Percentiles rank a stretch among this genome's conserved stretches.
Evolutionary conservation across 2,888 invertebrate species (phyloP).

Genomic region (Troilus luridus): DNA sequence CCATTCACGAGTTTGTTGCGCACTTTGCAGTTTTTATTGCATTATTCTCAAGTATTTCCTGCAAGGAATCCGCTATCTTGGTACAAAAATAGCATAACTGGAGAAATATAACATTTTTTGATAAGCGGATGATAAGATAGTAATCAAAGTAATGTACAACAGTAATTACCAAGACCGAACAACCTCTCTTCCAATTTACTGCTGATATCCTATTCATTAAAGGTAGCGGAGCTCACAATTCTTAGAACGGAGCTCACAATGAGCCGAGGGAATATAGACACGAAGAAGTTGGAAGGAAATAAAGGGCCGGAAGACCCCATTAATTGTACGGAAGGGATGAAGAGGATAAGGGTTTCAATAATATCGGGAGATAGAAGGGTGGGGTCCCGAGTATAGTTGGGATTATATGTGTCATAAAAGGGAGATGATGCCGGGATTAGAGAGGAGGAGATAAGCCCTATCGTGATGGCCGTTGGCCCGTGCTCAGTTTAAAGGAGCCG

Average conservation of each 20-base stretch:
- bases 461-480: constrained; percentile 19
- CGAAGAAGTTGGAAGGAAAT: neutral
- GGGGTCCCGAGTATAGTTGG: constrained; percentile 26
- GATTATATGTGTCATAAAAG: constrained; percentile 50
- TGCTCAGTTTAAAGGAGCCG: constrained; percentile 41
- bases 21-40: too few relatives aligned
- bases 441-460: constrained; percentile 38
- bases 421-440: constrained; percentile 45
- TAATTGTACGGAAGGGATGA: neutral
- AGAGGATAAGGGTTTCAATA: constrained; percentile 44
- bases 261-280: neutral
- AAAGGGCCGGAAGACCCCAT: neutral
- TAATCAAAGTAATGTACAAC: too few relatives aligned
- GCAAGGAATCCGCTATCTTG: too few relatives aligned
- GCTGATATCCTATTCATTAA: neutral
- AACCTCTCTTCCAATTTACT: neutral
- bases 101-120: too few relatives aligned
- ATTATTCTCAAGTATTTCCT: too few relatives aligned
- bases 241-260: neutral
- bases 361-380: constrained; percentile 33
- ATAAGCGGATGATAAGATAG: too few relatives aligned
- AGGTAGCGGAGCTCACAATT: neutral
- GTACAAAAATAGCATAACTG: too few relatives aligned
- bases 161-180: neutral
- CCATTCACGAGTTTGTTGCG: too few relatives aligned